phyloP scores from a whole-genome alignment of 1,140 invertebrate species.

The Drosophila subobscura region DNA sequence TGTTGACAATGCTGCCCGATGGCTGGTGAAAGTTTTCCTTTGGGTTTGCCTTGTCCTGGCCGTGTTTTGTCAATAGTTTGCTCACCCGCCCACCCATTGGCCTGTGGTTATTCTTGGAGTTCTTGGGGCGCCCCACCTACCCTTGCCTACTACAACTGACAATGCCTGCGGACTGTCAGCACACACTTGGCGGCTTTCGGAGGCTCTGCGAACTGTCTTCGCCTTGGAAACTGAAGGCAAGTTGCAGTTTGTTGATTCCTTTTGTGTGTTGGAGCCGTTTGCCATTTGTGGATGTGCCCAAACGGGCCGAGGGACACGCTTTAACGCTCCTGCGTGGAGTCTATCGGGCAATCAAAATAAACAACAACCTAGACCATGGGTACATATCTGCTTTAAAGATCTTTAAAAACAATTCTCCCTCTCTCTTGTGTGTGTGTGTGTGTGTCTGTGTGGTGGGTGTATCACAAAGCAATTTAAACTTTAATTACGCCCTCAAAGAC shows the following conservation, averaged over 20 bases:
- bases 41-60: slow-evolving; percentile 1
- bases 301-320: slow-evolving; percentile 41
- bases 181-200: slow-evolving; percentile 17
- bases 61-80: slow-evolving; percentile 69
- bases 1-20: too few species aligned
- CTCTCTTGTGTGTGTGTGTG: slow-evolving; percentile 10
- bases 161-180: slow-evolving; percentile 55
- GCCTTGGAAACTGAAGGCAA: slow-evolving; percentile 70
- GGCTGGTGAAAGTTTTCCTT: too few species aligned
- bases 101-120: not conserved
- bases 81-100: not conserved
- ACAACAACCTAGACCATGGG: slow-evolving; percentile 41
- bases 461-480: not conserved
- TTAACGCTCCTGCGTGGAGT: slow-evolving; percentile 48
- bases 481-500: slow-evolving; percentile 34
- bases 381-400: slow-evolving; percentile 40
- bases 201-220: slow-evolving; percentile 19
- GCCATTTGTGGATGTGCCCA: slow-evolving; percentile 17
- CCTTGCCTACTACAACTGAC: slow-evolving; percentile 50
- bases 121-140: not conserved
- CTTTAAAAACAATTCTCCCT: slow-evolving; percentile 31
- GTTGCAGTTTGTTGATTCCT: slow-evolving; percentile 67
- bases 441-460: slow-evolving; percentile 6
- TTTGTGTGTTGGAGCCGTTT: slow-evolving; percentile 27
- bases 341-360: slow-evolving; percentile 48